Conservation (phyloP, 2,113 vertebrate genomes). For the Thermophis baileyi region DNA sequence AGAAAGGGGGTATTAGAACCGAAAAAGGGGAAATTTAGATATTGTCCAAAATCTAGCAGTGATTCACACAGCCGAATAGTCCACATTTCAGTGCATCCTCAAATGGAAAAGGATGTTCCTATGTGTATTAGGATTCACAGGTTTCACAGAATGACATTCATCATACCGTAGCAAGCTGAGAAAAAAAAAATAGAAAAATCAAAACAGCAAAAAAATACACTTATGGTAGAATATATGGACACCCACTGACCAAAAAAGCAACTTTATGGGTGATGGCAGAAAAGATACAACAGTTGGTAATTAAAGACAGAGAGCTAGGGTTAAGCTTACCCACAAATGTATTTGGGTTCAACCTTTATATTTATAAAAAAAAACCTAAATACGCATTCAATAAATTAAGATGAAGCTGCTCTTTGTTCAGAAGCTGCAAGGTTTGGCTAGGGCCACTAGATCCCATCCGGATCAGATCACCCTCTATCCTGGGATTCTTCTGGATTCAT, state of each 20-base stretch:
- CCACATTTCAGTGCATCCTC: not conserved
- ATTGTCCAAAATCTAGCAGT: not conserved
- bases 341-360: not conserved
- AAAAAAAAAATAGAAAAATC: not conserved
- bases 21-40: not conserved
- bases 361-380: not conserved
- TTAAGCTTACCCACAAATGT: not conserved
- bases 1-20: not conserved
- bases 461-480: not conserved
- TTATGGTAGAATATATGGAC: not conserved
- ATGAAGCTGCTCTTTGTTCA: not conserved
- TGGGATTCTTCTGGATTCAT: not conserved
- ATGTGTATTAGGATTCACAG: not conserved
- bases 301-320: not conserved
- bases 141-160: not conserved
- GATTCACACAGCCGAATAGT: not conserved
- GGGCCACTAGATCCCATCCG: not conserved
- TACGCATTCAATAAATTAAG: not conserved
- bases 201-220: not conserved
- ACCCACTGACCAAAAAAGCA: not conserved
- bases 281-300: not conserved
- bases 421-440: not conserved
- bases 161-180: not conserved
- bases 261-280: not conserved
- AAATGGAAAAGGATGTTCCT: not conserved